phyloP scores from a whole-genome alignment of 2,888 invertebrate species.

The Lissonota sp. region DNA sequence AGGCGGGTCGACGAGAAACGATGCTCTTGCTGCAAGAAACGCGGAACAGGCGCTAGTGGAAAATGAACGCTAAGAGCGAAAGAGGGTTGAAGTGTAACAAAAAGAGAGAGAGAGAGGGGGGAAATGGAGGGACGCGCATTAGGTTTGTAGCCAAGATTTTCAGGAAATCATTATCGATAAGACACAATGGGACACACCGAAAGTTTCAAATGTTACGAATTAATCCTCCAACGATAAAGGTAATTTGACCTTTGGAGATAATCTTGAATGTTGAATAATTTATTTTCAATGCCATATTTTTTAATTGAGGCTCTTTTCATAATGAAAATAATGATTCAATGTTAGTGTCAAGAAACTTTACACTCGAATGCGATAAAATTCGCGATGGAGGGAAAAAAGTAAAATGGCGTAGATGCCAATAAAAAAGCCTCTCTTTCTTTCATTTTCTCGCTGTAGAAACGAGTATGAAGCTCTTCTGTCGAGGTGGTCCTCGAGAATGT shows the following conservation, averaged over 20 bases:
- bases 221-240: conserved; percentile 65
- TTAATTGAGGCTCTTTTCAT: too few relatives aligned
- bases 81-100: conserved; percentile 59
- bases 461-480: conserved; percentile 31
- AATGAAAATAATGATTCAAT: too few relatives aligned
- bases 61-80: conserved; percentile 45
- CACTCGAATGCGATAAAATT: not conserved
- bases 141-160: conserved; percentile 69
- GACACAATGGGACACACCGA: conserved; percentile 62
- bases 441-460: conserved; percentile 23
- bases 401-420: conserved; percentile 19
- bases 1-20: conserved; percentile 62
- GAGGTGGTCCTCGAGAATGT: conserved; percentile 64
- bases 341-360: not conserved
- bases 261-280: not conserved
- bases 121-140: conserved; percentile 49
- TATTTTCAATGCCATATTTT: too few relatives aligned
- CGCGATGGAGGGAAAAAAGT: conserved; percentile 1
- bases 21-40: conserved; percentile 63
- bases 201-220: conserved; percentile 70
- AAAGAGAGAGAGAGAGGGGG: conserved; percentile 47
- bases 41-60: conserved; percentile 56
- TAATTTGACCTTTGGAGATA: conserved; percentile 62
- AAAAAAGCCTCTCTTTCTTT: not conserved
- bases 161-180: conserved; percentile 75